Evolutionary conservation across 2,888 invertebrate species (phyloP).

Genomic region (Troilus luridus): DNA sequence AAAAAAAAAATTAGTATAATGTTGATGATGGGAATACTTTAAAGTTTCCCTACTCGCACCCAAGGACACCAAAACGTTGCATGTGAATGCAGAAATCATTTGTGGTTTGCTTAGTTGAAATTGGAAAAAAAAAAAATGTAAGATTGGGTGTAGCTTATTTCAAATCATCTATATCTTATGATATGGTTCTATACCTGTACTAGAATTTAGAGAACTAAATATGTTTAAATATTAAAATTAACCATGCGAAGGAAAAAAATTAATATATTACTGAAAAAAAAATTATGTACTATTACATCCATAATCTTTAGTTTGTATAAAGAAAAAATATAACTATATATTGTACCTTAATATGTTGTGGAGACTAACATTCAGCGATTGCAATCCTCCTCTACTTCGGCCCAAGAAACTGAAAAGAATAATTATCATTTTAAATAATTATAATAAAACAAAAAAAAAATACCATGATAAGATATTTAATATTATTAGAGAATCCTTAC

Average conservation of each 20-base stretch:
- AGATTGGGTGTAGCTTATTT: not conserved
- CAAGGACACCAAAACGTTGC: not conserved
- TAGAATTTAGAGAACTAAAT: too few relatives aligned
- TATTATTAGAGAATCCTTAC: too few relatives aligned
- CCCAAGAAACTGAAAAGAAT: not conserved
- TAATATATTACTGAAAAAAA: too few relatives aligned
- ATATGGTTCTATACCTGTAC: too few relatives aligned
- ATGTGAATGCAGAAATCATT: not conserved
- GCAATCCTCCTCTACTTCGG: not conserved
- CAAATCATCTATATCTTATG: not conserved
- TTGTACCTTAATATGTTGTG: slow-evolving; percentile 4
- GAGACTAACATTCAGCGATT: not conserved
- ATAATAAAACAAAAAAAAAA: not conserved
- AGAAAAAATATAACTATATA: too few relatives aligned
- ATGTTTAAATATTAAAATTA: too few relatives aligned
- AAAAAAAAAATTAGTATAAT: too few relatives aligned
- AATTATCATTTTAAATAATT: not conserved
- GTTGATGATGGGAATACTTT: not conserved
- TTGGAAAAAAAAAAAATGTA: not conserved
- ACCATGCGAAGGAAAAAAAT: too few relatives aligned
- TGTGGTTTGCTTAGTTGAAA: not conserved
- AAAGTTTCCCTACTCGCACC: not conserved
- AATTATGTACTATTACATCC: too few relatives aligned
- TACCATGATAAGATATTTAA: too few relatives aligned
- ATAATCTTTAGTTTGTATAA: too few relatives aligned